A percentile compares a stretch with the other conserved stretches of the same genome.
phyloP scores from a whole-genome alignment of 2,888 invertebrate genomes.

The Dolomedes plantarius region DNA sequence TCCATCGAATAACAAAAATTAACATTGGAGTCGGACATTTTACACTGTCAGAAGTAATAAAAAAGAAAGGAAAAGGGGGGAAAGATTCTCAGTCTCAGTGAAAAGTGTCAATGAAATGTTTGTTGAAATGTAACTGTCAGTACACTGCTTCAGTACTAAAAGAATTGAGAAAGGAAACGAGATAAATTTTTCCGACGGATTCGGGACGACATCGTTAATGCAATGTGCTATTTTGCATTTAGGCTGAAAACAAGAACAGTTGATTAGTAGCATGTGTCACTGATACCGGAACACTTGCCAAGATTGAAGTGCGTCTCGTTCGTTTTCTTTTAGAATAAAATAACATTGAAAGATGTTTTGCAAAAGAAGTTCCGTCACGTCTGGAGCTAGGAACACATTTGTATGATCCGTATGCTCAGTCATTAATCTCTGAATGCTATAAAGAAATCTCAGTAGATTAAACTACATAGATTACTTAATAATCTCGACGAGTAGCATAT shows the following conservation, averaged over 20 bases:
- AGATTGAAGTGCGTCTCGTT: neutral
- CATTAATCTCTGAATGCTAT: too few species aligned
- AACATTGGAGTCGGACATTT: too few species aligned
- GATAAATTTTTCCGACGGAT: conserved; percentile 42
- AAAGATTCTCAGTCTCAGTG: too few species aligned
- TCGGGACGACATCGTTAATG: conserved; percentile 12
- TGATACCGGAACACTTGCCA: neutral
- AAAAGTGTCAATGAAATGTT: too few species aligned
- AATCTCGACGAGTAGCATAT: too few species aligned
- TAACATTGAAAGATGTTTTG: neutral
- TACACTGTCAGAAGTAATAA: too few species aligned
- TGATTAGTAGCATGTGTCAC: conserved; percentile 21
- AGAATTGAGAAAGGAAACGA: too few species aligned
- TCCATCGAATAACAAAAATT: too few species aligned
- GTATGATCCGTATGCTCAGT: neutral
- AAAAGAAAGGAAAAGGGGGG: too few species aligned
- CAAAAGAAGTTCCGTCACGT: neutral
- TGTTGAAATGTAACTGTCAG: conserved; percentile 49
- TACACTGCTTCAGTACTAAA: conserved; percentile 53
- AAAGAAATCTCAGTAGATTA: too few species aligned
- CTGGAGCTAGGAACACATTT: neutral
- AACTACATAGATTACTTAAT: too few species aligned
- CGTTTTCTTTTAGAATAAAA: too few species aligned
- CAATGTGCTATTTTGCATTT: conserved; percentile 36
- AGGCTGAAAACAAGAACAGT: conserved; percentile 8